Conservation (phyloP, 1,140 invertebrate species). For the Cyphomyrmex costatus region DNA sequence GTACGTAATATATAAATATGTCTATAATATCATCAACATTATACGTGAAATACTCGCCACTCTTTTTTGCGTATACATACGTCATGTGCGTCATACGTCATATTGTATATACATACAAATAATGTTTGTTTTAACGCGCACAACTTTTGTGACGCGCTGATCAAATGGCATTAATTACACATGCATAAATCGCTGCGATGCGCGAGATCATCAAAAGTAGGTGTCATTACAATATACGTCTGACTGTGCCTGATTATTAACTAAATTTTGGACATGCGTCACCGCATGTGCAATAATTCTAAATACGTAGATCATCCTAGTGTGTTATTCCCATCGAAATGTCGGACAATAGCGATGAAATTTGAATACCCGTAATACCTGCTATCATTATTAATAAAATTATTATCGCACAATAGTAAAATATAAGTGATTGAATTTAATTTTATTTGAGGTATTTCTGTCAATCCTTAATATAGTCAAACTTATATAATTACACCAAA, state of each 20-base stretch:
- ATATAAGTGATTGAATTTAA: slow-evolving; percentile 3
- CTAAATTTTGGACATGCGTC: slow-evolving; percentile 1
- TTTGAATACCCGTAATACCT: neutral
- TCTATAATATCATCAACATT: slow-evolving; percentile 45
- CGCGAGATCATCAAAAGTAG: neutral
- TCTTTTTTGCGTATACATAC: slow-evolving; percentile 29
- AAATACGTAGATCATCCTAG: neutral
- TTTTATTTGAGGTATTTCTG: neutral
- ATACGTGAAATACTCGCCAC: slow-evolving; percentile 53
- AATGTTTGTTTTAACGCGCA: slow-evolving; percentile 32
- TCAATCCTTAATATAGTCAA: neutral
- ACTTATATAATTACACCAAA: neutral
- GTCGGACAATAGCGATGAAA: neutral
- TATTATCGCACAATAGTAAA: neutral
- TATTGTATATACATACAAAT: slow-evolving; percentile 53
- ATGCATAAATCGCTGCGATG: slow-evolving; percentile 20
- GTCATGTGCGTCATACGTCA: slow-evolving; percentile 25
- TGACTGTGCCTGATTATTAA: slow-evolving; percentile 43
- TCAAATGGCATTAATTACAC: slow-evolving; percentile 6
- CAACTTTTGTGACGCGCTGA: slow-evolving; percentile 30
- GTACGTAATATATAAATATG: slow-evolving; percentile 66
- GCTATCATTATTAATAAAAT: neutral
- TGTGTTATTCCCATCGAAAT: slow-evolving; percentile 9
- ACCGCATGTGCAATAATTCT: neutral
- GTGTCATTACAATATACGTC: slow-evolving; percentile 3